Evolutionary conservation across 2,113 vertebrate species (phyloP), one percentile per base, ranked within the genome.

Genomic region (Neogale vison): DNA sequence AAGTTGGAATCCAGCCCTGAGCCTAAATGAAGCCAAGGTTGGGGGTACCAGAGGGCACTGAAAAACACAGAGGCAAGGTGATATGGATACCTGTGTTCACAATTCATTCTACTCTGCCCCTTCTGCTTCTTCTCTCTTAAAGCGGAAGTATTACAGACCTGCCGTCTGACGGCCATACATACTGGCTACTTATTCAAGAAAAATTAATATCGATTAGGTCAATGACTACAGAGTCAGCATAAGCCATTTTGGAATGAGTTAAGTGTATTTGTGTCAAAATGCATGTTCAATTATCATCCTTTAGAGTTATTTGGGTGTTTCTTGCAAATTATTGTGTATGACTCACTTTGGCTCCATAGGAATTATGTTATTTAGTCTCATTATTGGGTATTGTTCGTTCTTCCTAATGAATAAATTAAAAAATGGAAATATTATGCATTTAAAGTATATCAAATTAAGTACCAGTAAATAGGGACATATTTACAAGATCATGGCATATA

Each of bases 361-460:
- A 93, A 92, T 96, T 87, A 95, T 81, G 8, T 50, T 84, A 80
- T 96, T 97, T 93, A 76, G 69, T 87, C 47, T 95, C 67, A 93
- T 93, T 97, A 95, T 85, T 96, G 63, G 57, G 13, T 91, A 69
- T 80, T 92, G 79, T 95, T 96, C 42, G 74, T 96, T 94, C 47
- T 87, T 71, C 36, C 86, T 90, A 97, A 87, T 92, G 86, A 95
- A 50, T 93, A 92, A 95, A 84, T 65, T 97, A n/a, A 97, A 95
- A 98, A 97, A 93, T 95, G 39, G 29, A 84, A 76, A 96, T 93
- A 86, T 82, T 65, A 82, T 84, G 2, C 71, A 89, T 93, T 86
- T 80, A 93, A 39, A 90, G 17, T 83, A 55, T 89, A 92, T 93
- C 55, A 95, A 97, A 96, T 93, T 95, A 96, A 91, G 74, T 82